These are phyloP conservation scores for Sander lucioperca DNA, from an alignment of 2,113 vertebrate species.

Conservation along the genomic window DNA sequence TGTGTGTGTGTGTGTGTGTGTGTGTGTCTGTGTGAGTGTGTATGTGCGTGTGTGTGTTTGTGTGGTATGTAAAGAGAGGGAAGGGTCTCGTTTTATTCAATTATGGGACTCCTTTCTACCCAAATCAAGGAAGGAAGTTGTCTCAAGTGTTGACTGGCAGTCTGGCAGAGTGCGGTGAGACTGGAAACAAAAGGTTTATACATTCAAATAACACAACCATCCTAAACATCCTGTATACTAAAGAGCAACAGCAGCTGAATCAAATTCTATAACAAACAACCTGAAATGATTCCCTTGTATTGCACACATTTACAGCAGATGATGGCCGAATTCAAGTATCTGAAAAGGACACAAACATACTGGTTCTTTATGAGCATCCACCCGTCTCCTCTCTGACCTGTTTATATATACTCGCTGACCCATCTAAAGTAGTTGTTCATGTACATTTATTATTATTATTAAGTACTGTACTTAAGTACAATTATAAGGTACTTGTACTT, in stretches of 20 bases:
- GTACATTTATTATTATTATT: not conserved
- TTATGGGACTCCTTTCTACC: conserved; percentile 75
- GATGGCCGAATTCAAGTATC: not conserved
- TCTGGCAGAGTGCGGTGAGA: conserved; percentile 72
- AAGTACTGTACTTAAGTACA: too few relatives aligned
- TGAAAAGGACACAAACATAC: conserved; percentile 3
- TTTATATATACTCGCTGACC: conserved; percentile 5
- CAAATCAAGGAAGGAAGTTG: conserved; percentile 79
- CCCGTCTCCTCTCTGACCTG: conserved; percentile 13
- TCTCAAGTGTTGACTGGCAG: conserved; percentile 75
- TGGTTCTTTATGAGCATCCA: not conserved
- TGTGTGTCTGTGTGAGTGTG: conserved; percentile 42
- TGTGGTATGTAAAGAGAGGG: conserved; percentile 73
- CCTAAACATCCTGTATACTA: conserved; percentile 62
- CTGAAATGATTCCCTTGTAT: not conserved
- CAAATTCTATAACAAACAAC: conserved; percentile 26
- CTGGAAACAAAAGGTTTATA: conserved; percentile 72
- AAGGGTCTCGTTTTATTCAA: conserved; percentile 77
- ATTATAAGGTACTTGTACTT: not conserved
- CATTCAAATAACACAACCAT: conserved; percentile 59
- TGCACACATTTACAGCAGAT: conserved; percentile 7
- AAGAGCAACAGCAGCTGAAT: conserved; percentile 20
- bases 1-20: conserved; percentile 40
- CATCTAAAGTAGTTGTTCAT: not conserved
- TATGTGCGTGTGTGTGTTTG: conserved; percentile 58